phyloP scores from a whole-genome alignment of 2,113 vertebrate genomes.

The Ascaphus truei region DNA sequence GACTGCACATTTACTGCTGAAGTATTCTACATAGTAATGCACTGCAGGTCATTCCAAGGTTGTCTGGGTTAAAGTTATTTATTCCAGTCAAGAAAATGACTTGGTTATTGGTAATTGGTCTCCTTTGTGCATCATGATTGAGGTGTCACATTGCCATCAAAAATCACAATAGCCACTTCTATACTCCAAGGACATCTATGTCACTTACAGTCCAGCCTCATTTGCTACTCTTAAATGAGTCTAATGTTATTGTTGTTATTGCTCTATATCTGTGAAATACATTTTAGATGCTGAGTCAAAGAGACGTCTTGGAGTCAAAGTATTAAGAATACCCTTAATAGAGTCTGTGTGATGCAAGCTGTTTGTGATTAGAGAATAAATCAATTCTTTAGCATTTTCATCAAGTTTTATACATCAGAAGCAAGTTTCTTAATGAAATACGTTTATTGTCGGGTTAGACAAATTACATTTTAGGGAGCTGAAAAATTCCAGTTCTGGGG shows the following conservation, averaged over 20 bases:
- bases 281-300: not conserved
- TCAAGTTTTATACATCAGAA: no score
- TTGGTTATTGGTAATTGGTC: conserved; percentile 30
- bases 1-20: no score
- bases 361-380: no score
- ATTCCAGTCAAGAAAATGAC: conserved; percentile 21
- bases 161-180: conserved; percentile 9
- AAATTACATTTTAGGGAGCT: no score
- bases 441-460: no score
- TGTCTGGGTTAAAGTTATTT: conserved; percentile 9
- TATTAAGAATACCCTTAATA: not conserved
- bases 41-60: conserved; percentile 15
- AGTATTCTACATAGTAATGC: not conserved
- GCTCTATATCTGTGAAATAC: not conserved
- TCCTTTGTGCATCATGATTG: conserved; percentile 4
- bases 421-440: no score
- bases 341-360: no score
- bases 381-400: no score
- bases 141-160: conserved; percentile 25
- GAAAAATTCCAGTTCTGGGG: no score
- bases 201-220: not conserved
- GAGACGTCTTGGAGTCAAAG: not conserved
- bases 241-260: not conserved
- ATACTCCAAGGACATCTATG: conserved; percentile 17
- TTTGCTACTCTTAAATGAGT: not conserved